phyloP scores from a whole-genome alignment of 2,888 invertebrate genomes.

The Actias luna region DNA sequence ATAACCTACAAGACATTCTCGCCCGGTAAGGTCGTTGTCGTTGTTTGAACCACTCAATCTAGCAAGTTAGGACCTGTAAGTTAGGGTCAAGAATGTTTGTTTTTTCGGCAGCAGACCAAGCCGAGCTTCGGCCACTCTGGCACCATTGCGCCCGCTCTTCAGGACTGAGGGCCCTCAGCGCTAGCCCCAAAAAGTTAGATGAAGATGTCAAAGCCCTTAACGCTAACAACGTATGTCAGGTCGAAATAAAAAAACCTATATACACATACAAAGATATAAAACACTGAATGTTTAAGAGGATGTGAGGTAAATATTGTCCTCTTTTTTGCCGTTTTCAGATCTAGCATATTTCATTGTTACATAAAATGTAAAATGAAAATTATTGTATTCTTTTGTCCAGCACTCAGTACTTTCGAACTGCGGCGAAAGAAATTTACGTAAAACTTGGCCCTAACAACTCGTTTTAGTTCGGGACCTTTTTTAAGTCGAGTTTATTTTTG shows the following conservation, averaged over 20 bases:
- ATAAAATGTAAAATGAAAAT: constrained; percentile 11
- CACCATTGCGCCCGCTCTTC: too few relatives aligned
- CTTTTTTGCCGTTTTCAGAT: background rate
- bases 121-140: too few relatives aligned
- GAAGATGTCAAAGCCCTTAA: too few relatives aligned
- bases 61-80: too few relatives aligned
- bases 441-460: constrained; percentile 23
- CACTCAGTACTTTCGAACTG: constrained; percentile 24
- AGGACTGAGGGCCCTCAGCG: too few relatives aligned
- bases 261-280: background rate
- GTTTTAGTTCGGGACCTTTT: background rate
- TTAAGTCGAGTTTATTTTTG: background rate
- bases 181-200: too few relatives aligned
- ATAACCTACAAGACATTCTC: too few relatives aligned
- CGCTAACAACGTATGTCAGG: too few relatives aligned
- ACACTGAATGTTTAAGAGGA: background rate
- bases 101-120: too few relatives aligned
- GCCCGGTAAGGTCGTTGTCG: too few relatives aligned
- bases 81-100: too few relatives aligned
- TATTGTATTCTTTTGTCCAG: constrained; percentile 9
- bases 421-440: constrained; percentile 29
- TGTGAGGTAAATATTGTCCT: background rate
- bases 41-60: too few relatives aligned
- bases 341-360: constrained; percentile 7
- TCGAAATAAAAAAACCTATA: background rate